Conservation (phyloP, 2,888 invertebrate genomes). For the Rhagophthalmus giganteus region DNA sequence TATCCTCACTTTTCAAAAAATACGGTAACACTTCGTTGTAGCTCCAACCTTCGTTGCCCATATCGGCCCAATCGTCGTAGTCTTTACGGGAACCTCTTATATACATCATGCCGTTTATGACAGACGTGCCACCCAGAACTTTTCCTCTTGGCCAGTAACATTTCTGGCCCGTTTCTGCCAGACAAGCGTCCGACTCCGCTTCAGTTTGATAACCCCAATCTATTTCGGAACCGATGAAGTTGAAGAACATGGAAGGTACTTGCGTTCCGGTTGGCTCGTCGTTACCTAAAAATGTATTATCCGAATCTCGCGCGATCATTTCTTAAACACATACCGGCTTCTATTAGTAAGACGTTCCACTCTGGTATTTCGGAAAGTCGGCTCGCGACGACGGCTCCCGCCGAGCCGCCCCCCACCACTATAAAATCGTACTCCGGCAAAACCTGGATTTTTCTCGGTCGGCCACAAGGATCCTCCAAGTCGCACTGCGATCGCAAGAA, state of each 20-base stretch:
- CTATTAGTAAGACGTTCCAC: conserved; percentile 72
- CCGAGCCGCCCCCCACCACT: conserved; percentile 73
- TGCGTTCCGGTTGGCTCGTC: conserved; percentile 88
- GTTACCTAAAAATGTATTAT: conserved; percentile 59
- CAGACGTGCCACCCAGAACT: conserved; percentile 89
- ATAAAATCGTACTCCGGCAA: conserved; percentile 74
- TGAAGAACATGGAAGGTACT: conserved; percentile 87
- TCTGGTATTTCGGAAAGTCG: conserved; percentile 72
- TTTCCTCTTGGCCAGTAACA: conserved; percentile 88
- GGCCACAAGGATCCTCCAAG: conserved; percentile 82
- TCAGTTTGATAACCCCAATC: conserved; percentile 89
- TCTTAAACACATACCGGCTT: conserved; percentile 69
- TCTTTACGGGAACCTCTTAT: conserved; percentile 85
- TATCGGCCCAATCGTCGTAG: conserved; percentile 84
- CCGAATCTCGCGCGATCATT: no score
- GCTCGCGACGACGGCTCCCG: conserved; percentile 73
- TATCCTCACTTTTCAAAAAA: conserved; percentile 86
- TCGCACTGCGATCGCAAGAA: conserved; percentile 86
- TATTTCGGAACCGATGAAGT: conserved; percentile 82
- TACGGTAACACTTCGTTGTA: conserved; percentile 88
- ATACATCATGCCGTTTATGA: conserved; percentile 96
- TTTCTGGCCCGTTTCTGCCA: conserved; percentile 68
- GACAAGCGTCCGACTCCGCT: conserved; percentile 75
- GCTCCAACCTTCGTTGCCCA: conserved; percentile 87
- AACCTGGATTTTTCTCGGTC: conserved; percentile 64